These are phyloP conservation scores for Sebastes taczanowskii DNA, from an alignment of 2,797 vertebrate species.

Conservation along the genomic window DNA sequence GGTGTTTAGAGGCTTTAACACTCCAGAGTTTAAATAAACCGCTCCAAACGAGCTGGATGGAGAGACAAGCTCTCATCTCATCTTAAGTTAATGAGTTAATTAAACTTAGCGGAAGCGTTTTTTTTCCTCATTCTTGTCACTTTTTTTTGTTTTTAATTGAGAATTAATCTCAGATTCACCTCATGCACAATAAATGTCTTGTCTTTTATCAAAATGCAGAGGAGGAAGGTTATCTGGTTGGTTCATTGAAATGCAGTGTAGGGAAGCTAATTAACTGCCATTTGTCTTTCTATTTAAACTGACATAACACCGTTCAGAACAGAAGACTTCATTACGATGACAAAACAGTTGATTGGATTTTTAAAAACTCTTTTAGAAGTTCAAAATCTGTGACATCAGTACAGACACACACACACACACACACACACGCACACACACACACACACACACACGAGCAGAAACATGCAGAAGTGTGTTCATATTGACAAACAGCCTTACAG, in stretches of 20 bases:
- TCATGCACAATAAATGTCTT: background rate
- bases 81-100: background rate
- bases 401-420: background rate
- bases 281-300: background rate
- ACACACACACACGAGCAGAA: background rate
- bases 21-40: background rate
- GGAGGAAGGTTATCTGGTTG: background rate
- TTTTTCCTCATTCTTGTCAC: background rate
- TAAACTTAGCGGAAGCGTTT: background rate
- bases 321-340: background rate
- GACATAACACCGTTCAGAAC: background rate
- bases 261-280: conserved; percentile 8
- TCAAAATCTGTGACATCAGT: background rate
- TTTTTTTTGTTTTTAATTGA: background rate
- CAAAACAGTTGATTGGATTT: background rate
- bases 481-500: background rate
- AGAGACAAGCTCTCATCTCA: background rate
- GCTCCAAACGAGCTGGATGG: background rate
- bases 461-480: background rate
- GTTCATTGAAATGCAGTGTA: background rate
- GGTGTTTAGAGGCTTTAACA: background rate
- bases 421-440: background rate
- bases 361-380: background rate
- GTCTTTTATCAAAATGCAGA: background rate
- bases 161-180: background rate